Evolutionary conservation across 1,140 invertebrate species (phyloP).

Genomic region (Cepaea nemoralis): DNA sequence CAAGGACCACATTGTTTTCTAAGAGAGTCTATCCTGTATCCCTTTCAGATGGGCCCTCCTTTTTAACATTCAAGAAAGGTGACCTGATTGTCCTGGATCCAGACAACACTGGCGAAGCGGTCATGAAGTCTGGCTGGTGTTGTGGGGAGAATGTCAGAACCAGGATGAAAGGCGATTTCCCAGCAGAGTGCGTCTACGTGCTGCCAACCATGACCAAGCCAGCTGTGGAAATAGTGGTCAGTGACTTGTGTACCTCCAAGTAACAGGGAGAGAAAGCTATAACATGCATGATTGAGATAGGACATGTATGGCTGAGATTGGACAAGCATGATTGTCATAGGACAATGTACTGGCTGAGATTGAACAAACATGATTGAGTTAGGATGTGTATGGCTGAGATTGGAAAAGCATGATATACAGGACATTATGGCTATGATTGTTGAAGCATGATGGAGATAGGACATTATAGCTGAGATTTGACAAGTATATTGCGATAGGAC

Average conservation of each 20-base stretch:
- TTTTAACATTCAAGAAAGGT: constrained; percentile 92
- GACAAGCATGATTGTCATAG: too few relatives aligned
- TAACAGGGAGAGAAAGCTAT: too few relatives aligned
- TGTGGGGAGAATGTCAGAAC: constrained; percentile 77
- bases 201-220: constrained; percentile 94
- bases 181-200: constrained; percentile 96
- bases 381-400: too few relatives aligned
- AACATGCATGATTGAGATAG: too few relatives aligned
- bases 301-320: too few relatives aligned
- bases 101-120: constrained; percentile 90
- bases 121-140: constrained; percentile 95
- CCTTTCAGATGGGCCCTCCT: constrained; percentile 82
- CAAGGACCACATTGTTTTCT: not conserved
- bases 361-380: too few relatives aligned
- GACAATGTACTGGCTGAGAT: too few relatives aligned
- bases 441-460: too few relatives aligned
- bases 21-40: not conserved
- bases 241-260: constrained; percentile 35
- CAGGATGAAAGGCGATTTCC: constrained; percentile 85
- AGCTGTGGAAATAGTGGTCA: constrained; percentile 85
- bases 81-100: constrained; percentile 96
- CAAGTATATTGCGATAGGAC: too few relatives aligned
- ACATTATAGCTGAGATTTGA: too few relatives aligned
- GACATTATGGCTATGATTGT: too few relatives aligned
- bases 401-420: too few relatives aligned